phyloP scores from a whole-genome alignment of 2,797 vertebrate genomes.

The Chaetophractus vellerosus region DNA sequence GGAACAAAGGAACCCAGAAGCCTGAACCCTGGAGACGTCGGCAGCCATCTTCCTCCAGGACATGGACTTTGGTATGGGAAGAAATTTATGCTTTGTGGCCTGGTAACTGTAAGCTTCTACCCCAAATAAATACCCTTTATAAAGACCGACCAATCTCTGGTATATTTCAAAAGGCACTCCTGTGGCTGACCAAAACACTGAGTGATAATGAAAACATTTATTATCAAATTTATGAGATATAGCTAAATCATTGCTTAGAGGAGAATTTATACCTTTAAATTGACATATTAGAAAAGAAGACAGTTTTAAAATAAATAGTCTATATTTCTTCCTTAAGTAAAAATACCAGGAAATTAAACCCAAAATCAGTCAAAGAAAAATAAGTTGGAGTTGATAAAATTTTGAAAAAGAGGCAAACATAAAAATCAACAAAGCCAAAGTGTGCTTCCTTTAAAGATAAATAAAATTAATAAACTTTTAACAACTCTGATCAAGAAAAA shows the following conservation, averaged over 20 bases:
- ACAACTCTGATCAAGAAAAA: not conserved
- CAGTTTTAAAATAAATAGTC: not conserved
- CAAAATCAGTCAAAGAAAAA: not conserved
- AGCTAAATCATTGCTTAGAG: not conserved
- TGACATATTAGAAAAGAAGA: not conserved
- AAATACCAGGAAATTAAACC: not conserved
- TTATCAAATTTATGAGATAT: not conserved
- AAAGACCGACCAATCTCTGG: too few species aligned
- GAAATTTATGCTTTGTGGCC: too few species aligned
- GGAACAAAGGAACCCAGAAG: too few species aligned
- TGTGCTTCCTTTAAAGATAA: not conserved
- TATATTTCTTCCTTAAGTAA: not conserved
- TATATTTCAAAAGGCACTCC: too few species aligned
- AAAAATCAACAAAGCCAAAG: not conserved
- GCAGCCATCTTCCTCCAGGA: too few species aligned
- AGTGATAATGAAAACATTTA: not conserved
- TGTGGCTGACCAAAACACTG: too few species aligned
- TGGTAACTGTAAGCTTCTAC: too few species aligned
- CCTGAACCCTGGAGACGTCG: too few species aligned
- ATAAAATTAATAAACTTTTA: not conserved
- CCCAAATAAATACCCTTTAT: too few species aligned
- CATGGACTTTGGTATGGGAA: too few species aligned
- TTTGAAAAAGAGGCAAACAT: not conserved
- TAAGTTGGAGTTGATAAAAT: not conserved
- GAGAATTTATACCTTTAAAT: not conserved